A percentile compares a stretch with the other conserved stretches of the same genome.
Evolutionary conservation across 2,888 invertebrate genomes (phyloP).

Genomic region (Xestia rhomboidea): DNA sequence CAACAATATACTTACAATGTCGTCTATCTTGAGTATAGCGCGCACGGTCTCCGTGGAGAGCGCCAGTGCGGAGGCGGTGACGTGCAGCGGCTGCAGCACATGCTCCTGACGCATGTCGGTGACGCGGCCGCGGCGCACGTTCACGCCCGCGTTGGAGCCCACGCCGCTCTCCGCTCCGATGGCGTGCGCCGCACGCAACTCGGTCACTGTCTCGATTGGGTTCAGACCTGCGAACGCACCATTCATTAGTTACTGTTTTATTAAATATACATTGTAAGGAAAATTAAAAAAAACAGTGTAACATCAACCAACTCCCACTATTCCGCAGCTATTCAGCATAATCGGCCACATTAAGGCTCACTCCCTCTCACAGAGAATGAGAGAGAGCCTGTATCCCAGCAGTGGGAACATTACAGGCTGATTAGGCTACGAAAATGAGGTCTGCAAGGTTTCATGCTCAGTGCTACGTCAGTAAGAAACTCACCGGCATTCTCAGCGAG

Average conservation of each 20-base stretch:
- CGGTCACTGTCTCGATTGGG: conserved; percentile 98
- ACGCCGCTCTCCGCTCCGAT: conserved; percentile 92
- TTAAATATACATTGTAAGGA: background rate
- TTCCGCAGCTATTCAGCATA: too few species aligned
- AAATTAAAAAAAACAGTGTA: background rate
- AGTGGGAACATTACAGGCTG: too few species aligned
- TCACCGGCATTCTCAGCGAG: conserved; percentile 88
- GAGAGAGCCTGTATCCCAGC: background rate
- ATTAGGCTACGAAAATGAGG: background rate
- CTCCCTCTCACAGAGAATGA: background rate
- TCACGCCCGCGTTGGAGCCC: conserved; percentile 97
- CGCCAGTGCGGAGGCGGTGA: conserved; percentile 97
- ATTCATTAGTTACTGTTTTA: background rate
- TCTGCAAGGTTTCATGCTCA: background rate
- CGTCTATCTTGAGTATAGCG: conserved; percentile 99
- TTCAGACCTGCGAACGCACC: conserved; percentile 92
- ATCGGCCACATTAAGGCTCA: background rate
- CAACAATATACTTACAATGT: conserved; percentile 94
- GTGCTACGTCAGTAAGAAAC: background rate
- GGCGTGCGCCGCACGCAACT: conserved; percentile 98
- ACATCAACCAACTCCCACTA: background rate
- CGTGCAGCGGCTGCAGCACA: conserved; percentile 99
- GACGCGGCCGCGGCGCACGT: conserved; percentile 98
- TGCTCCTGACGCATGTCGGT: conserved; percentile 99
- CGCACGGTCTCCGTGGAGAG: conserved; percentile 99